A percentile compares a stretch with the other conserved stretches of the same genome.
phyloP scores from a whole-genome alignment of 2,113 vertebrate genomes.

The Labrus mixtus region DNA sequence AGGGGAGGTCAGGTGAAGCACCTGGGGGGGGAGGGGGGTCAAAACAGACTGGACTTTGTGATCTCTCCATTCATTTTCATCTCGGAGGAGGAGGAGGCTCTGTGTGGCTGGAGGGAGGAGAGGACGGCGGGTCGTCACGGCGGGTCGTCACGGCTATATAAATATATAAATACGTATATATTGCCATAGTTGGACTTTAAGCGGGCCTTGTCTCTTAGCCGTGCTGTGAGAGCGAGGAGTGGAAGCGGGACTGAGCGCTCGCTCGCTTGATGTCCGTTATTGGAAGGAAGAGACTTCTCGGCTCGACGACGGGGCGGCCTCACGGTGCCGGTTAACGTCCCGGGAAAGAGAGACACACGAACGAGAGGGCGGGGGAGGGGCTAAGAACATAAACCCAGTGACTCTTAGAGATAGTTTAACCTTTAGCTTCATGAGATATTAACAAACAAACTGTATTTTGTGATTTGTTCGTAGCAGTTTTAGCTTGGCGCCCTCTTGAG shows the following conservation, averaged over 20 bases:
- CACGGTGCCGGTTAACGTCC: background rate
- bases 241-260: background rate
- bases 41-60: conserved; percentile 62
- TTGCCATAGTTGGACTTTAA: conserved; percentile 55
- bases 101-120: conserved; percentile 30
- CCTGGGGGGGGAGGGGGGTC: conserved; percentile 1
- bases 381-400: conserved; percentile 23
- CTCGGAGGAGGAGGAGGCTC: conserved; percentile 40
- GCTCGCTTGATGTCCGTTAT: background rate
- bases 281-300: background rate
- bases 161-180: conserved; percentile 62
- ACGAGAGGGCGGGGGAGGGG: background rate
- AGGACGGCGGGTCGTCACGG: conserved; percentile 20
- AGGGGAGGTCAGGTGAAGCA: conserved; percentile 73
- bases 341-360: too few relatives aligned
- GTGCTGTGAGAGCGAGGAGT: conserved; percentile 13
- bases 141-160: conserved; percentile 42
- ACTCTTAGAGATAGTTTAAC: conserved; percentile 70
- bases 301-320: conserved; percentile 16
- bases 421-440: conserved; percentile 81
- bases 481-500: conserved; percentile 74
- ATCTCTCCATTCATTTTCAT: conserved; percentile 66
- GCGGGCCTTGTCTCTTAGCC: conserved; percentile 22
- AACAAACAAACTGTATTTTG: conserved; percentile 77
- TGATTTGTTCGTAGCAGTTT: conserved; percentile 86